phyloP scores from a whole-genome alignment of 1,140 invertebrate genomes.

The Polypedilum vanderplanki region DNA sequence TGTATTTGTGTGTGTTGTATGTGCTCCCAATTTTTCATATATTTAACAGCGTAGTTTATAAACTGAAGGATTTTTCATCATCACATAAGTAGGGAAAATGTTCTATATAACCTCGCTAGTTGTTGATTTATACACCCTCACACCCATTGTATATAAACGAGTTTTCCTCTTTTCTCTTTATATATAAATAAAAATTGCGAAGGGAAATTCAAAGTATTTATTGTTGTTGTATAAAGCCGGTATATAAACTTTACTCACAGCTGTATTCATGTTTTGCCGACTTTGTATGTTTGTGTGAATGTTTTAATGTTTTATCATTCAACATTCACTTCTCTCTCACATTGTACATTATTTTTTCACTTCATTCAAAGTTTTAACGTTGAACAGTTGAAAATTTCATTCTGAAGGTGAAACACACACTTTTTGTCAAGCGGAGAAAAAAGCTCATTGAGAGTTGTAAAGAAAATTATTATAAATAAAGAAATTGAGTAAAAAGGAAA shows the following conservation, averaged over 20 bases:
- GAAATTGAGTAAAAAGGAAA: not conserved
- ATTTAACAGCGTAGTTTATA: not conserved
- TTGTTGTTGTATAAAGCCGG: not conserved
- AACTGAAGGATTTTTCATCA: constrained; percentile 12
- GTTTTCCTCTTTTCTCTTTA: no score
- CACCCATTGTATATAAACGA: not conserved
- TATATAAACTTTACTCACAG: not conserved
- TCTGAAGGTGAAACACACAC: constrained; percentile 22
- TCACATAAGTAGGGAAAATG: not conserved
- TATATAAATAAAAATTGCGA: constrained; percentile 22
- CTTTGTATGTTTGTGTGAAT: constrained; percentile 1
- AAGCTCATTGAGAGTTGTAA: not conserved
- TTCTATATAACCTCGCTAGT: not conserved
- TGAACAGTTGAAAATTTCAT: constrained; percentile 26
- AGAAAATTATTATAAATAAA: not conserved
- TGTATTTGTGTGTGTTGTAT: not conserved
- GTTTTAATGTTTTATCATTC: not conserved
- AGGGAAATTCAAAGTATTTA: not conserved
- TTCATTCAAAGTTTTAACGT: constrained; percentile 26
- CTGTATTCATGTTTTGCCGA: not conserved
- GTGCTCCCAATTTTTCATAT: not conserved
- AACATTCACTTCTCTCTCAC: not conserved
- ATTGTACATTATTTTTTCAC: not conserved
- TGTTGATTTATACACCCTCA: constrained; percentile 20
- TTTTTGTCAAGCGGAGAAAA: constrained; percentile 6